Conservation (phyloP, 2,888 invertebrate genomes). For the Drosophila koepferae region DNA sequence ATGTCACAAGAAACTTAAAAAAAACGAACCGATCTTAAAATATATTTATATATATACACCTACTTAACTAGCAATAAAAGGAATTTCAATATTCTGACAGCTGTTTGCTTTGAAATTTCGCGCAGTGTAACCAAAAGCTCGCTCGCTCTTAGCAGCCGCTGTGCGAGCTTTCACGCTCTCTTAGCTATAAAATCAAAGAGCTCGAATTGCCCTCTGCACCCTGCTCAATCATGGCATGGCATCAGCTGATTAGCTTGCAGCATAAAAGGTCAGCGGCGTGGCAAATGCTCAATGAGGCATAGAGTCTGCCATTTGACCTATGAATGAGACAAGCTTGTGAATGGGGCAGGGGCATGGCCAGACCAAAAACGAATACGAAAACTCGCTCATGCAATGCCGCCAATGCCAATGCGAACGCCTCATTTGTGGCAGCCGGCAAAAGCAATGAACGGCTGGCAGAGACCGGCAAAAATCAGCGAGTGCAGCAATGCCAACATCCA, state of each 20-base stretch:
- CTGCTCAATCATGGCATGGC: background rate
- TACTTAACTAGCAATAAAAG: slow-evolving; percentile 23
- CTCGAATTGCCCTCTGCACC: slow-evolving; percentile 1
- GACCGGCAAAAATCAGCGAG: slow-evolving; percentile 52
- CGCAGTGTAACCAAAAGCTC: slow-evolving; percentile 52
- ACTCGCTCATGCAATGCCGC: slow-evolving; percentile 51
- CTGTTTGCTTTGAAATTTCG: slow-evolving; percentile 15
- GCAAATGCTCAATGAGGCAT: slow-evolving; percentile 41
- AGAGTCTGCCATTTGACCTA: slow-evolving; percentile 21
- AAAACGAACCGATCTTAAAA: slow-evolving; percentile 28
- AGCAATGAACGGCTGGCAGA: slow-evolving; percentile 36
- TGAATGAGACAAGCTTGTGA: slow-evolving; percentile 22
- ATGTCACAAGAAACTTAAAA: slow-evolving; percentile 35
- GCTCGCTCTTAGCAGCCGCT: slow-evolving; percentile 37
- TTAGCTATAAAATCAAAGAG: slow-evolving; percentile 16
- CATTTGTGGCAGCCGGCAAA: slow-evolving; percentile 47
- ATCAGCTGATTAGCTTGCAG: slow-evolving; percentile 50
- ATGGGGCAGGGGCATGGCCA: slow-evolving; percentile 26
- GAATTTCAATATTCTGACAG: slow-evolving; percentile 17
- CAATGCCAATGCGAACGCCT: slow-evolving; percentile 44
- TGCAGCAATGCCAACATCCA: slow-evolving; percentile 56
- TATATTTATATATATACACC: slow-evolving; percentile 19
- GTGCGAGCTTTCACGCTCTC: slow-evolving; percentile 20
- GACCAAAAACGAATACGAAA: slow-evolving; percentile 28
- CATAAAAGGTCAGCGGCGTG: slow-evolving; percentile 31